These are phyloP conservation scores for Yponomeuta malinellus DNA, from an alignment of 2,888 invertebrate genomes.

Conservation along the genomic window DNA sequence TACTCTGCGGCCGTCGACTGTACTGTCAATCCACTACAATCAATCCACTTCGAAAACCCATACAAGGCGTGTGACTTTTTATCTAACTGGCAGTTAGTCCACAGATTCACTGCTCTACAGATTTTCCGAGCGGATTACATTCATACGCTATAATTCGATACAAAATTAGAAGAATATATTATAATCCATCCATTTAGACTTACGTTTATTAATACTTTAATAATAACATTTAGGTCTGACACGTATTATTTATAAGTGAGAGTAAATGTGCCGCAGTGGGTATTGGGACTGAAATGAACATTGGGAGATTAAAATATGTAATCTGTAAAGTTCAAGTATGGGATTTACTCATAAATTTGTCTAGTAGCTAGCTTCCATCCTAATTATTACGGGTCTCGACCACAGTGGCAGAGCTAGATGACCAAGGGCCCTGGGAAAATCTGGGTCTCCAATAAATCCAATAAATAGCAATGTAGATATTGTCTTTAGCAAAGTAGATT, in stretches of 20 bases:
- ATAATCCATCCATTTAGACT: slow-evolving; percentile 65
- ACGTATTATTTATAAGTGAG: slow-evolving; percentile 45
- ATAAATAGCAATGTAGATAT: too few species aligned
- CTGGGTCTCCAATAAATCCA: too few species aligned
- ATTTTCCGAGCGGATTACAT: not conserved
- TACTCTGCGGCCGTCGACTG: not conserved
- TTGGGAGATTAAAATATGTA: not conserved
- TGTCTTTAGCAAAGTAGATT: too few species aligned
- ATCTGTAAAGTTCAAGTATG: not conserved
- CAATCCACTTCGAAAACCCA: not conserved
- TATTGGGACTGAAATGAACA: not conserved
- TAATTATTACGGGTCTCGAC: not conserved
- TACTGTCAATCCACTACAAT: not conserved
- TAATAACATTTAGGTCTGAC: slow-evolving; percentile 44
- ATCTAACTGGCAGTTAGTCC: not conserved
- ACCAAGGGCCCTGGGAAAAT: too few species aligned
- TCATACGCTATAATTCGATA: slow-evolving; percentile 42
- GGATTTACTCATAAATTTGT: not conserved
- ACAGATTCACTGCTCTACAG: not conserved
- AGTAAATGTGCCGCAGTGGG: slow-evolving; percentile 41
- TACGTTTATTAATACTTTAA: slow-evolving; percentile 59
- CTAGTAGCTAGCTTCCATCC: slow-evolving; percentile 1
- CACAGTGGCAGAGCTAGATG: not conserved
- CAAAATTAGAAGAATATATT: slow-evolving; percentile 75
- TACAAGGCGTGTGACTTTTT: not conserved